Conservation (phyloP, 1,140 invertebrate genomes). For the Meloidogyne hapla region DNA sequence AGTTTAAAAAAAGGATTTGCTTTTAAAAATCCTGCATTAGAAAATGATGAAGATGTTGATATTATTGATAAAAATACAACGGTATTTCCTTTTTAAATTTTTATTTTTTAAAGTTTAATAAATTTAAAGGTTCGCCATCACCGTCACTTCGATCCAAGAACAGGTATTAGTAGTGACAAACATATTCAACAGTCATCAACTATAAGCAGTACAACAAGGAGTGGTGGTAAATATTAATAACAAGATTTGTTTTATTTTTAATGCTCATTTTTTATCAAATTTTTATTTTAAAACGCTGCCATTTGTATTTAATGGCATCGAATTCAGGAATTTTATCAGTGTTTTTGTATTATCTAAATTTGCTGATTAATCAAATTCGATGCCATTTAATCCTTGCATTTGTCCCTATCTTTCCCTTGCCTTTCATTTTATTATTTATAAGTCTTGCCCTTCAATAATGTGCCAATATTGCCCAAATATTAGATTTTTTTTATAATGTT, state of each 20-base stretch:
- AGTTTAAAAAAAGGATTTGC: neutral
- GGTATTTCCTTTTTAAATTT: constrained; percentile 1
- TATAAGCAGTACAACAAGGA: neutral
- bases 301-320: too few relatives aligned
- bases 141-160: neutral
- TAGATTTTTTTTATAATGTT: too few relatives aligned
- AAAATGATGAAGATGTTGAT: neutral
- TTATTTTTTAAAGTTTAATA: neutral
- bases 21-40: constrained; percentile 1
- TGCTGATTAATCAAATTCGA: too few relatives aligned
- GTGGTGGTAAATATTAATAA: neutral
- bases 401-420: too few relatives aligned
- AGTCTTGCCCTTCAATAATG: too few relatives aligned
- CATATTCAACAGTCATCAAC: neutral
- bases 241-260: neutral
- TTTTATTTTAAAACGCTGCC: neutral
- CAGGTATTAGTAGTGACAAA: neutral
- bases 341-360: too few relatives aligned
- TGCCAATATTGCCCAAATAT: too few relatives aligned
- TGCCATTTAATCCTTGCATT: too few relatives aligned
- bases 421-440: too few relatives aligned
- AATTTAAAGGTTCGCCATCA: constrained; percentile 17
- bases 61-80: neutral
- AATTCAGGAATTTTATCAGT: too few relatives aligned
- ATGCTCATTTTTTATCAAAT: neutral